These are phyloP conservation scores for Zygogramma bicolorata DNA, from an alignment of 2,888 invertebrate species.

Conservation along the genomic window DNA sequence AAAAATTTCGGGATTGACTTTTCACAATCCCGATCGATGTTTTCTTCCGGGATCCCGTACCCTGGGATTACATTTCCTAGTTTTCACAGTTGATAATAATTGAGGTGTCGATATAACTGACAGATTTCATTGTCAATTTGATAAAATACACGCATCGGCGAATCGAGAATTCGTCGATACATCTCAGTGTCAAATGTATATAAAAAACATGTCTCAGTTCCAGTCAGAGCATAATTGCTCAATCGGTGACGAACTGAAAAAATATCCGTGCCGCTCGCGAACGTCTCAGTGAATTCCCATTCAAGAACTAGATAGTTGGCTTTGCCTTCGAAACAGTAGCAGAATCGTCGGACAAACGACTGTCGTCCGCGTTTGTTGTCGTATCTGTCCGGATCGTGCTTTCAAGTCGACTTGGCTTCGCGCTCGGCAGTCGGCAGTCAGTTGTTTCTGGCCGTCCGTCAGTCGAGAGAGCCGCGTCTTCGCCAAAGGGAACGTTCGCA, in stretches of 20 bases:
- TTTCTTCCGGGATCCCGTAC: too few species aligned
- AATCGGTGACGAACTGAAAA: neutral
- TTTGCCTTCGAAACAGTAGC: neutral
- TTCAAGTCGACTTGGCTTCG: neutral
- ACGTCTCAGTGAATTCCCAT: neutral
- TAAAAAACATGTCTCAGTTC: too few species aligned
- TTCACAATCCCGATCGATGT: too few species aligned
- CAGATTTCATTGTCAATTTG: too few species aligned
- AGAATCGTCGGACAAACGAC: neutral
- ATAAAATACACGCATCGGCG: too few species aligned
- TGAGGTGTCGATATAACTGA: too few species aligned
- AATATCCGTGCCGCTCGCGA: neutral
- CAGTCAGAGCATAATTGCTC: too few species aligned
- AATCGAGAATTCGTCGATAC: too few species aligned
- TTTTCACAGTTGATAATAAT: too few species aligned
- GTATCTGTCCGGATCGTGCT: neutral
- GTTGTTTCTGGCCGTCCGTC: neutral
- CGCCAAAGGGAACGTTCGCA: neutral
- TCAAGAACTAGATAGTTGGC: neutral
- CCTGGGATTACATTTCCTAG: too few species aligned
- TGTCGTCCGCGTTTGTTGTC: neutral
- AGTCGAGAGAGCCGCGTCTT: neutral
- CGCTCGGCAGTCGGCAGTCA: neutral
- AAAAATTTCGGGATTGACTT: too few species aligned
- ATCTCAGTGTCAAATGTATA: too few species aligned